Evolutionary conservation across 2,888 invertebrate genomes (phyloP), one percentile per base, ranked within the genome.

Genomic region (Acleris holmiana): DNA sequence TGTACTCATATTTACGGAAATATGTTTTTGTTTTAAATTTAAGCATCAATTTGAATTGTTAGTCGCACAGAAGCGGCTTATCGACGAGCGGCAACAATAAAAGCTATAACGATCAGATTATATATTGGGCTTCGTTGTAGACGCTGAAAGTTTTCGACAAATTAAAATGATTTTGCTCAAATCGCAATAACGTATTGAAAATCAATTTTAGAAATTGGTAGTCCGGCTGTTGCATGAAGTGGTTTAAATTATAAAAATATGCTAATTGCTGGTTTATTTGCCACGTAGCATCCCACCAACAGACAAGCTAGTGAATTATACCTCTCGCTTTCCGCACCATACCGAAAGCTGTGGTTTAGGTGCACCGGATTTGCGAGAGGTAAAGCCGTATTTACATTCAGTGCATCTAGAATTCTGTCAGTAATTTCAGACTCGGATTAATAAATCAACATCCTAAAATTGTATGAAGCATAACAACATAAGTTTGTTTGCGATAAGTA

Each of bases 401-500:
- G 35, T 41, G 48, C 58, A 64, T 64, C 53, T 41, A 50, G 58
- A 49, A 64, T 64, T 64, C 64, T 64, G 58, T 41, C 54, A 59
- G 64, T 54, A 48, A 51, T 64, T 48, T 58, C 47, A 59, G 58
- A 48, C 51, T 46, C 29, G 44, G 58, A 58, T 64, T 64, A 64
- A 59, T 59, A 64, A 66, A 66, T 66, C 62, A 66, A 61, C 66
- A 62, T 66, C 62, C 18, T 58, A 57, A 57, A 66, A 62, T 66
- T 66, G 61, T 60, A 64, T 51, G 63, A 67, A 67, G 40, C 61
- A 61, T 63, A 67, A 61, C 64, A 65, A 55, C 56, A 48, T 59
- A 64, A 64, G 58, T 64, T 67, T 53, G 60, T 56, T 56, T 49
- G 64, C 65, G 56, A 61, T 67, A 53, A 65, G 67, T 60, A 60